A percentile compares a stretch with the other conserved stretches of the same genome.
Conservation (phyloP, 2,113 vertebrate species). For the Pyrgilauda ruficollis region DNA sequence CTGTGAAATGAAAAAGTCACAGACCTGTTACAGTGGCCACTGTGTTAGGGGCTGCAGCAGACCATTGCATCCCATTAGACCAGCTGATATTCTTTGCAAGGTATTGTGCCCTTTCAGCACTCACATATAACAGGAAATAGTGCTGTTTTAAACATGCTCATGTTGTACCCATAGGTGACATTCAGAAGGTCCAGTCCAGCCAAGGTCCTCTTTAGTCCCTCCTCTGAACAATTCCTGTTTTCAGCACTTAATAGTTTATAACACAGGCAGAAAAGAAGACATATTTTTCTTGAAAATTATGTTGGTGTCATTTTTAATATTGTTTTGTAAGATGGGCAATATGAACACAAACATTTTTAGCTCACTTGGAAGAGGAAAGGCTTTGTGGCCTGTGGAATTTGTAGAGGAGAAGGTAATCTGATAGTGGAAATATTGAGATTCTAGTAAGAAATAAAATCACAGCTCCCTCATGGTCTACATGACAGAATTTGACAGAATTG, state of each 20-base stretch:
- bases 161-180: neutral
- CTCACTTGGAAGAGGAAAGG: neutral
- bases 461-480: neutral
- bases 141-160: neutral
- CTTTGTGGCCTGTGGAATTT: neutral
- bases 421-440: neutral
- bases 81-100: neutral
- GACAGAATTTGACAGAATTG: neutral
- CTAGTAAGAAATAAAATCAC: neutral
- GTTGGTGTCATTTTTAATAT: neutral
- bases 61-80: neutral
- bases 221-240: neutral
- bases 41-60: neutral
- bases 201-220: neutral
- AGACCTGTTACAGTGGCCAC: neutral
- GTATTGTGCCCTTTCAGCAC: neutral
- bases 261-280: neutral
- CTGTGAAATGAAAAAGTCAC: conserved; percentile 45
- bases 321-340: neutral
- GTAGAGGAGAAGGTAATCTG: neutral
- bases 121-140: neutral
- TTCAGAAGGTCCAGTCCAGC: neutral
- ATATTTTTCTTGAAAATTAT: neutral
- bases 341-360: neutral
- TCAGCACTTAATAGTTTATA: neutral